Conservation (phyloP, 2,888 invertebrate genomes). For the Agriotes lineatus region DNA sequence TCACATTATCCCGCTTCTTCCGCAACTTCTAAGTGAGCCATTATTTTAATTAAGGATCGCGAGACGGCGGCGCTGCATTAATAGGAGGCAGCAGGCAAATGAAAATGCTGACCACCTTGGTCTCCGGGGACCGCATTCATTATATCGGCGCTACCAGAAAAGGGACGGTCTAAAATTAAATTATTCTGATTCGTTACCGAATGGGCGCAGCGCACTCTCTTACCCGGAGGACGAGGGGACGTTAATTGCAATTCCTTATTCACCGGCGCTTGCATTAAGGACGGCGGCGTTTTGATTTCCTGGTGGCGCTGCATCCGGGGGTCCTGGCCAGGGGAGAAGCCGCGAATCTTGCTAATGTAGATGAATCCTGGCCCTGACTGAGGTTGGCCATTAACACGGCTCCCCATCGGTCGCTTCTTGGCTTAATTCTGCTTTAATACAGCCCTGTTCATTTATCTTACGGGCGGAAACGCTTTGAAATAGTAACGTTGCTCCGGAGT, state of each 20-base stretch:
- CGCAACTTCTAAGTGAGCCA: conserved; percentile 26
- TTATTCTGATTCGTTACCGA: conserved; percentile 47
- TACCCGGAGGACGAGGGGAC: conserved; percentile 29
- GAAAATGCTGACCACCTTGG: conserved; percentile 46
- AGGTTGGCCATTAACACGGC: too few species aligned
- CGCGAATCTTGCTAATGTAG: too few species aligned
- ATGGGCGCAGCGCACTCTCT: conserved; percentile 36
- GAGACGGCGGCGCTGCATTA: conserved; percentile 28
- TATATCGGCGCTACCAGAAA: conserved; percentile 42
- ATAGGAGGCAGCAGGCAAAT: conserved; percentile 30
- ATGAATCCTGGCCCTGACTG: too few species aligned
- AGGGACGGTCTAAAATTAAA: conserved; percentile 45
- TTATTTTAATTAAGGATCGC: conserved; percentile 43
- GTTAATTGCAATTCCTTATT: conserved; percentile 45
- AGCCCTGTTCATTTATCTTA: too few species aligned
- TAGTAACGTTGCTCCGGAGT: too few species aligned
- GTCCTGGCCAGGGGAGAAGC: too few species aligned
- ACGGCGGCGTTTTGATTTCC: conserved; percentile 32
- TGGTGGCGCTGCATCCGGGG: background rate
- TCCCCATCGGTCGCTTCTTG: too few species aligned
- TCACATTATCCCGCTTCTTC: conserved; percentile 15
- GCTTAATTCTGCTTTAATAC: too few species aligned
- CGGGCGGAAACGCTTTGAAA: too few species aligned
- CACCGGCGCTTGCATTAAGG: conserved; percentile 26
- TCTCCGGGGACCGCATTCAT: conserved; percentile 40